phyloP scores from a whole-genome alignment of 1,140 invertebrate genomes.

The Zaprionus vittiger region DNA sequence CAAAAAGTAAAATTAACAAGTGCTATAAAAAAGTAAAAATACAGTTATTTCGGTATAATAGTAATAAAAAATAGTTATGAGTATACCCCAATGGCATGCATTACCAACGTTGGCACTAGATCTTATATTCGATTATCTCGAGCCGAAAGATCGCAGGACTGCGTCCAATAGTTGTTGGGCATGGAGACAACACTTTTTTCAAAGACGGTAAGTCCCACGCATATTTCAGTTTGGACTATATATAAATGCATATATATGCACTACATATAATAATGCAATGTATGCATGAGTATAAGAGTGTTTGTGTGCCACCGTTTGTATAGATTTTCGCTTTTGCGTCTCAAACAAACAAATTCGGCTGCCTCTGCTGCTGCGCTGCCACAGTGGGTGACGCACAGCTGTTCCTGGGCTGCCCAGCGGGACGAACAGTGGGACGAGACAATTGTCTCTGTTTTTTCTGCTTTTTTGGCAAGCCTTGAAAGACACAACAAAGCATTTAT shows the following conservation, averaged over 20 bases:
- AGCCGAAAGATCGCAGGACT: conserved; percentile 56
- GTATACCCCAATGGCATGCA: conserved; percentile 75
- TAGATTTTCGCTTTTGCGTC: conserved; percentile 56
- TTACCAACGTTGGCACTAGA: conserved; percentile 75
- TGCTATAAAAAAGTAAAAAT: conserved; percentile 40
- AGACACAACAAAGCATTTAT: conserved; percentile 58
- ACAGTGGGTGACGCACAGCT: conserved; percentile 57
- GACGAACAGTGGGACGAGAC: conserved; percentile 6
- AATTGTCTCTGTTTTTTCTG: conserved; percentile 15
- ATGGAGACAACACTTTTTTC: conserved; percentile 78
- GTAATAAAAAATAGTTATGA: conserved; percentile 68
- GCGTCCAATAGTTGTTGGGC: conserved; percentile 75
- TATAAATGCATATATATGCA: conserved; percentile 7
- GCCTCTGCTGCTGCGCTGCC: conserved; percentile 15
- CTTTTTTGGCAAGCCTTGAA: conserved; percentile 52
- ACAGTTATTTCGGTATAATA: conserved; percentile 34
- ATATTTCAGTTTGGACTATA: neutral
- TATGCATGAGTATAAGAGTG: conserved; percentile 26
- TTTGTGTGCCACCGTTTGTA: conserved; percentile 38
- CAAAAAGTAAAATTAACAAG: conserved; percentile 47
- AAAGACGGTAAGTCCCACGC: conserved; percentile 75
- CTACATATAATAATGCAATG: conserved; percentile 12
- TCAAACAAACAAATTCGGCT: conserved; percentile 48
- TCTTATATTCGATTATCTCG: conserved; percentile 76
- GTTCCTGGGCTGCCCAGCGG: conserved; percentile 26